Evolutionary conservation across 2,113 vertebrate genomes (phyloP).

Genomic region (Chloroceryle aenea): DNA sequence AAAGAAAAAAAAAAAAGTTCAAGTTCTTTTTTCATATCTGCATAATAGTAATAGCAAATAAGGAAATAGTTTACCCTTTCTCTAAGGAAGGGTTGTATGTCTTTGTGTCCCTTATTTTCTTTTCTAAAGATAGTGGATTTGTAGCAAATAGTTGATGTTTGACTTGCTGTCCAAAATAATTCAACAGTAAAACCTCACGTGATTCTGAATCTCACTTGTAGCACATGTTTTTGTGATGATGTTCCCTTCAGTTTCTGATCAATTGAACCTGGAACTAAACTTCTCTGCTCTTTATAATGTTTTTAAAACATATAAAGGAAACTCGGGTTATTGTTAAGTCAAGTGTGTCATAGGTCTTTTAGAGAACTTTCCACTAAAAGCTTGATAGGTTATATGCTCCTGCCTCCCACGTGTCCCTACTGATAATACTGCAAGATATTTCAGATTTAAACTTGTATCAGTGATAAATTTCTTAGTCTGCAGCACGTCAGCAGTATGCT

Average conservation of each 20-base stretch:
- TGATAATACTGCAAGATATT: not conserved
- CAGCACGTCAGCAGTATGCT: not conserved
- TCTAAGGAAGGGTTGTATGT: not conserved
- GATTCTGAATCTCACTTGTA: not conserved
- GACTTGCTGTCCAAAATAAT: not conserved
- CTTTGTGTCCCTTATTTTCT: not conserved
- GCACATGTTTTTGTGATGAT: not conserved
- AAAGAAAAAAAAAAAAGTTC: not conserved
- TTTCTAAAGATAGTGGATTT: not conserved
- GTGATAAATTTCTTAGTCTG: not conserved
- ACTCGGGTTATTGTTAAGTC: not conserved
- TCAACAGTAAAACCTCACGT: not conserved
- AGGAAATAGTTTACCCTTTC: not conserved
- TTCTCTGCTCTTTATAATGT: not conserved
- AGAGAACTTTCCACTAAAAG: not conserved
- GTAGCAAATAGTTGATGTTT: not conserved
- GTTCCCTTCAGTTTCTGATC: not conserved
- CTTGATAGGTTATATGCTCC: not conserved
- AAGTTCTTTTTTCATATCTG: not conserved
- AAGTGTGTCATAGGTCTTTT: not conserved
- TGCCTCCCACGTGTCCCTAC: not conserved
- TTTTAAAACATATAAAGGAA: not conserved
- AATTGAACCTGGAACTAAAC: not conserved
- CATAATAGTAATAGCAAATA: not conserved
- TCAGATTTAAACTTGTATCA: not conserved